phyloP scores from a whole-genome alignment of 2,113 vertebrate species.

The Craseonycteris thonglongyai region DNA sequence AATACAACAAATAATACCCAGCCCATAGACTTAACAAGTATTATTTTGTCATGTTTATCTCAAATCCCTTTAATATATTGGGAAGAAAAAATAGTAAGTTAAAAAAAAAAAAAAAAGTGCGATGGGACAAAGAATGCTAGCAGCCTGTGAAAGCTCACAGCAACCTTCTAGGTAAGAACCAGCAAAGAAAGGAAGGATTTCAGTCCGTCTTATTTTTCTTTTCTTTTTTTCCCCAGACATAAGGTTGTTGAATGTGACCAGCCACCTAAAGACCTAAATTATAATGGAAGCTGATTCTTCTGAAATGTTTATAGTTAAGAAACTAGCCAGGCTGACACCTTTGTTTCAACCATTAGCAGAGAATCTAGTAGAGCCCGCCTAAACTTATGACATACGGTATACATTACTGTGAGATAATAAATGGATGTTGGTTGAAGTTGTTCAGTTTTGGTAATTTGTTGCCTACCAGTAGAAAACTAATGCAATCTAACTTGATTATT shows the following conservation, averaged over 20 bases:
- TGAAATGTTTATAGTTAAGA: not conserved
- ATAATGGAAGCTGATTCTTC: not conserved
- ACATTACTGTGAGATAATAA: not conserved
- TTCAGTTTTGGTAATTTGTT: not conserved
- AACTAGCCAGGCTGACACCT: not conserved
- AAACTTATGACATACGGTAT: not conserved
- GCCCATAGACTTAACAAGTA: too few relatives aligned
- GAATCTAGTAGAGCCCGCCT: not conserved
- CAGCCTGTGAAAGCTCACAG: not conserved
- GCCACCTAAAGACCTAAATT: not conserved
- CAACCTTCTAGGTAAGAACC: not conserved
- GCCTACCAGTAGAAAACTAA: not conserved
- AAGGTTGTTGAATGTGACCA: not conserved
- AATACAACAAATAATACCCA: too few relatives aligned
- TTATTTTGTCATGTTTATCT: too few relatives aligned
- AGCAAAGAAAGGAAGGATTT: not conserved
- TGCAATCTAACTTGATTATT: not conserved
- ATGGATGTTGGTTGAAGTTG: not conserved
- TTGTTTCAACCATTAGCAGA: not conserved
- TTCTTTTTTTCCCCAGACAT: not conserved
- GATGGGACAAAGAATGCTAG: not conserved
- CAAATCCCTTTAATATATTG: too few relatives aligned
- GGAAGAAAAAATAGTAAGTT: too few relatives aligned
- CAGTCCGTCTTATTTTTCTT: accelerated
- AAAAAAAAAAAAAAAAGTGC: too few relatives aligned